Evolutionary conservation across 2,113 vertebrate genomes (phyloP).

Genomic region (Tapirus terrestris): DNA sequence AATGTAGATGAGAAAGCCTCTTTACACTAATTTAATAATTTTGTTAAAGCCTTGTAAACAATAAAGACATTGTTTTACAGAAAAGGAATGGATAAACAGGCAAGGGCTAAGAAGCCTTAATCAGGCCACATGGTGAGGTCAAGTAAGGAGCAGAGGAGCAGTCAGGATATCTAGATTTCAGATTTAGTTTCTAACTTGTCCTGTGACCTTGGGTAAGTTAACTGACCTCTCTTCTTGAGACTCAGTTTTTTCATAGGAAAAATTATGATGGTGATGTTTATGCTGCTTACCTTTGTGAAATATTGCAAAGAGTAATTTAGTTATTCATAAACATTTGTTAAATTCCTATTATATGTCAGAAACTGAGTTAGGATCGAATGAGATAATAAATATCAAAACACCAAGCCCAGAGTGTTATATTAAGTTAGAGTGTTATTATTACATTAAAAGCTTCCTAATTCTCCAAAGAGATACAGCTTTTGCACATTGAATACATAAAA

Average conservation of each 20-base stretch:
- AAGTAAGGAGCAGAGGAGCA: neutral
- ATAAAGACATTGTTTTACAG: conserved; percentile 6
- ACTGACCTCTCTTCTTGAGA: neutral
- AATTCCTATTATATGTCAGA: neutral
- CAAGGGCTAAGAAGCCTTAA: neutral
- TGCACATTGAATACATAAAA: neutral
- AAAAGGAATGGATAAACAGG: neutral
- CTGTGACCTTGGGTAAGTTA: neutral
- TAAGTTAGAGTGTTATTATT: neutral
- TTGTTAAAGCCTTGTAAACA: neutral
- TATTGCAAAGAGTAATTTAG: neutral
- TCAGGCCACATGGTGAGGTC: neutral
- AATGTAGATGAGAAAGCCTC: neutral
- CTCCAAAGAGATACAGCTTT: neutral
- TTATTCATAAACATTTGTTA: neutral
- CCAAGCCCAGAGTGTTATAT: neutral
- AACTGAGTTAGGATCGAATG: neutral
- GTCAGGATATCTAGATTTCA: neutral
- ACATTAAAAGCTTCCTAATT: neutral
- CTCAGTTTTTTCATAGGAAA: neutral
- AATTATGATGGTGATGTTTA: neutral
- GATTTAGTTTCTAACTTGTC: neutral
- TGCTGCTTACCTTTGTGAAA: neutral
- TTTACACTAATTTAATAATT: conserved; percentile 12
- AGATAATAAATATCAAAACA: conserved; percentile 32